These are phyloP conservation scores for Idaea straminata DNA, from an alignment of 2,888 invertebrate species.

Conservation along the genomic window DNA sequence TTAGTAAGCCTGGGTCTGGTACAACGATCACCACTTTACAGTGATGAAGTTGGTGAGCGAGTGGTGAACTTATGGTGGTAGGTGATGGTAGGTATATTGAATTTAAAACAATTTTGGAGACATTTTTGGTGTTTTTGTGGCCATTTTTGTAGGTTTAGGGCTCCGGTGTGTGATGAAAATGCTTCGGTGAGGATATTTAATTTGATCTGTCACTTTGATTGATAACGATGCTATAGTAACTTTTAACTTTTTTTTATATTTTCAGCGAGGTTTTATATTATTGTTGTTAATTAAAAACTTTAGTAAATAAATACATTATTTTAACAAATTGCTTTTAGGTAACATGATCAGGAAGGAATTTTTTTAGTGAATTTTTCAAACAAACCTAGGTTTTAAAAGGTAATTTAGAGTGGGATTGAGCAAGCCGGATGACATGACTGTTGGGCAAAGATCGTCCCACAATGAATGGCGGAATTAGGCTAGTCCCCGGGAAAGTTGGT, in stretches of 20 bases:
- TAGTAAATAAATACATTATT: not conserved
- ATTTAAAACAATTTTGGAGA: not conserved
- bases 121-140: conserved; percentile 11
- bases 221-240: not conserved
- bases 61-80: not conserved
- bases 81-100: not conserved
- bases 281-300: not conserved
- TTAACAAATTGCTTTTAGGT: too few relatives aligned
- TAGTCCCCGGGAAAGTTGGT: too few relatives aligned
- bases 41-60: not conserved
- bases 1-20: conserved; percentile 15
- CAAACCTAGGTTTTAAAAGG: too few relatives aligned
- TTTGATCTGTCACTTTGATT: conserved; percentile 8
- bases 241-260: not conserved
- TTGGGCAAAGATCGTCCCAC: too few relatives aligned
- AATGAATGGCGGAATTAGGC: too few relatives aligned
- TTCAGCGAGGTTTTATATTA: not conserved
- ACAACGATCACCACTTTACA: conserved; percentile 1
- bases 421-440: too few relatives aligned
- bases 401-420: too few relatives aligned
- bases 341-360: too few relatives aligned
- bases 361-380: too few relatives aligned
- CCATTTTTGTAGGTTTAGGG: conserved; percentile 5
- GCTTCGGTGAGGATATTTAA: not conserved
- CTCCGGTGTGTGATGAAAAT: not conserved